These are phyloP conservation scores for Syngnathus floridae DNA, from an alignment of 2,113 vertebrate species.

Conservation along the genomic window DNA sequence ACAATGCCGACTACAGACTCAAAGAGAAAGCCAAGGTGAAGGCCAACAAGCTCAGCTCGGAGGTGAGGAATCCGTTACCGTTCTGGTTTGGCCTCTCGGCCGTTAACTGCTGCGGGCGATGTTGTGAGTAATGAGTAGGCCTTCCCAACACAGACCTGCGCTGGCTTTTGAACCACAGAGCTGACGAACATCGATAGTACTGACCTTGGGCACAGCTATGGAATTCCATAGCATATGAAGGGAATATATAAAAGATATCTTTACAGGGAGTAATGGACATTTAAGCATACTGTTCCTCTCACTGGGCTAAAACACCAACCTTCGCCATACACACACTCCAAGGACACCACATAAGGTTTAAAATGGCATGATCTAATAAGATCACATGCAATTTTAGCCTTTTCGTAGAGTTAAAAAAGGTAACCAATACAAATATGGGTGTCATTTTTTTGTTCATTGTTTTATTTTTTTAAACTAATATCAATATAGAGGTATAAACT, in stretches of 20 bases:
- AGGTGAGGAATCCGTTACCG: slow-evolving; percentile 68
- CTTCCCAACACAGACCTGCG: slow-evolving; percentile 18
- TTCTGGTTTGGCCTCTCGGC: slow-evolving; percentile 9
- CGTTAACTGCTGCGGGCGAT: slow-evolving; percentile 1
- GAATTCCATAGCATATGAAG: slow-evolving; percentile 14
- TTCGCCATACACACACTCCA: background rate
- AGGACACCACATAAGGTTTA: no score
- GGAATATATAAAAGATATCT: slow-evolving; percentile 5
- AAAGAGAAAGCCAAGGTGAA: slow-evolving; percentile 90
- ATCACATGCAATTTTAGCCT: background rate
- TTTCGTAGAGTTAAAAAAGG: no score
- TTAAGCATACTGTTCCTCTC: slow-evolving; percentile 11
- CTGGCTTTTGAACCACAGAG: background rate
- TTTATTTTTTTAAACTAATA: no score
- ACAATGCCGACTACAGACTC: slow-evolving; percentile 92
- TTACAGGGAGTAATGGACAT: slow-evolving; percentile 5
- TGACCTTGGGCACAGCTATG: slow-evolving; percentile 37
- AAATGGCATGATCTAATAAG: background rate
- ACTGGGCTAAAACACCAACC: background rate
- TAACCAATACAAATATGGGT: no score
- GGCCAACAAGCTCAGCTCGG: slow-evolving; percentile 71
- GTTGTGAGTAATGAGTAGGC: slow-evolving; percentile 26
- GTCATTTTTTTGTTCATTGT: no score
- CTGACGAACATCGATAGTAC: slow-evolving; percentile 30
- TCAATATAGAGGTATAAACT: no score